phyloP scores from a whole-genome alignment of 1,140 invertebrate genomes.

The Cyrtorhinus lividipennis region DNA sequence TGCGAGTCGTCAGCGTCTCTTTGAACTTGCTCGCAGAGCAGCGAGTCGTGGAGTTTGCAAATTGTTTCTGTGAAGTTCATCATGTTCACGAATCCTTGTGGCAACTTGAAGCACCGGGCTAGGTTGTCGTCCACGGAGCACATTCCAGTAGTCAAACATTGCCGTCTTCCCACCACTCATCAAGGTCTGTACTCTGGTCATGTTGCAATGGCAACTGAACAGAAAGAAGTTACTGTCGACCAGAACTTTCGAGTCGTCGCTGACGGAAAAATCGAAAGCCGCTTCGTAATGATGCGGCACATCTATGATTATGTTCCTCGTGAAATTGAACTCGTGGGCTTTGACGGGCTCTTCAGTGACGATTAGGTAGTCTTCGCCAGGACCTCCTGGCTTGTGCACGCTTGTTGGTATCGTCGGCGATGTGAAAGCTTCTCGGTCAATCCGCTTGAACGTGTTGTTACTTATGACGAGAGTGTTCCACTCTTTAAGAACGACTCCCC shows the following conservation, averaged over 20 bases:
- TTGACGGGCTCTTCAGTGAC: slow-evolving; percentile 26
- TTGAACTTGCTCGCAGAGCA: slow-evolving; percentile 18
- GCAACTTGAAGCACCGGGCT: slow-evolving; percentile 44
- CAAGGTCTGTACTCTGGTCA: slow-evolving; percentile 30
- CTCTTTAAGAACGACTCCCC: slow-evolving; percentile 40
- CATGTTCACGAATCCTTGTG: slow-evolving; percentile 43
- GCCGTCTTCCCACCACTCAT: slow-evolving; percentile 27
- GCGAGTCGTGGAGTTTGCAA: slow-evolving; percentile 33
- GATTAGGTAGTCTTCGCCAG: background rate
- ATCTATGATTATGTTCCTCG: slow-evolving; percentile 42
- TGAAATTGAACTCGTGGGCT: slow-evolving; percentile 39
- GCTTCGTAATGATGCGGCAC: slow-evolving; percentile 34
- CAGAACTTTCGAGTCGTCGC: slow-evolving; percentile 29
- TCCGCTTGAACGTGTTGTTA: slow-evolving; percentile 42
- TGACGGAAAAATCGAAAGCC: slow-evolving; percentile 31
- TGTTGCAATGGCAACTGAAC: slow-evolving; percentile 42
- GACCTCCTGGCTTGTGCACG: background rate
- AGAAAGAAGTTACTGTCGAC: slow-evolving; percentile 47
- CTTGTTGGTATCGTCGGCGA: slow-evolving; percentile 25
- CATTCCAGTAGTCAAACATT: slow-evolving; percentile 39
- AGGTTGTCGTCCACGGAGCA: slow-evolving; percentile 43
- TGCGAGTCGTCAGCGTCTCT: slow-evolving; percentile 19
- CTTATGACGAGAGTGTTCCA: slow-evolving; percentile 47
- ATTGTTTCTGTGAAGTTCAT: slow-evolving; percentile 43
- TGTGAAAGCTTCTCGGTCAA: slow-evolving; percentile 39